Evolutionary conservation across 1,140 invertebrate genomes (phyloP), one percentile per base, ranked within the genome.

Genomic region (Liolophura sinensis): DNA sequence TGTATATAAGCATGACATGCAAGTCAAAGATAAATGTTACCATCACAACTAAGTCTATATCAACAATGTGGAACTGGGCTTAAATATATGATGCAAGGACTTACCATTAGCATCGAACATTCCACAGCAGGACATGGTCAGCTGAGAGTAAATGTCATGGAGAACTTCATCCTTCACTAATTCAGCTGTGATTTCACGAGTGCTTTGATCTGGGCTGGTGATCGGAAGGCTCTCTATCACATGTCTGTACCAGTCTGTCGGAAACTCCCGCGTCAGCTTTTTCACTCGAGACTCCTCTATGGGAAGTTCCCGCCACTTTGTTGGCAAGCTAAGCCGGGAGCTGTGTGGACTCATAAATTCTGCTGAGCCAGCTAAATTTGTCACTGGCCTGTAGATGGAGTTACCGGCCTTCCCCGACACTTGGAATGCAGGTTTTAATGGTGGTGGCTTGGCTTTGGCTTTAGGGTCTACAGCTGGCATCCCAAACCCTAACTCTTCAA

Each of bases 161-260:
- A 81, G 60, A 11, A 73, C 62, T 47, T 76, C 74, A 70, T 81
- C 80, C 12, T 56, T 68, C 5, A 67, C 70, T 5, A 81, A 71
- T 27, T 81, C 76, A 14, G 65, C 55, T 18, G 74, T 70, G 22
- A 81, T 77, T 52, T 77, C 70, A 25, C 76, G 72, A 24, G 60
- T 66, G n/a, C 75, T 64, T 47, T 71, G 65, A 0, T 73, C 73
- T 15, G 71, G 73, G 25, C 62, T 67, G 46, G 69, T 72, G 74
- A 74, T 77, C 52, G 77, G 73, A 6, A 80, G 61, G 46, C 66
- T 69, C 18, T 62, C 60, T 5, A 85, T 66, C 0, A 83, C 77
- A 72, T 81, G 77, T 54, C 76, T 77, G 69, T 79, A 84, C 84
- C 84, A 85, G 51, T 82, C 77, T 14, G 64, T 68, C 0, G 82